Base-by-base conservation (phyloP, 2,888 invertebrate species). In the Hirtodrosophila duncani region DNA sequence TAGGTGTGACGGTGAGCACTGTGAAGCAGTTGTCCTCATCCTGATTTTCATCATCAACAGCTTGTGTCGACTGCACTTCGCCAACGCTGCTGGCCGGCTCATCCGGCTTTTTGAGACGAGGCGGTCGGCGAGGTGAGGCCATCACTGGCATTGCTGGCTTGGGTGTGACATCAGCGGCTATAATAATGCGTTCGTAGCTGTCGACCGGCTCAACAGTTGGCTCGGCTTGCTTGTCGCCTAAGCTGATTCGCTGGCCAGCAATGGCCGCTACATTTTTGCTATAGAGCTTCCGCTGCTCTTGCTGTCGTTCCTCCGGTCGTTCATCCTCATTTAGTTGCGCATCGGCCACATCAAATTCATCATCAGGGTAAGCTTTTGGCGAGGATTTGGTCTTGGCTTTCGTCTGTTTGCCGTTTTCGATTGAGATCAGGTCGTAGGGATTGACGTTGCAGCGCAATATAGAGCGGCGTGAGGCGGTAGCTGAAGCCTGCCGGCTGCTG, bases 361-460 rank as follows among this genome's bases (percentile, higher is more conserved):
- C 89, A 66, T 89, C 68, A 89, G 88, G 26, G 44, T 29, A 17
- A 20, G 52, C 23, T 16, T 29, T 27, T 18, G 50, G 50, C 43
- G 46, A 50, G 42, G 42, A 20, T 23, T 66, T 65, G 11, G 62
- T 27, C 39, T 57, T 43, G 13, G 39, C 51, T 37, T 42, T 36
- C 33, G 31, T 53, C 33, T 48, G 55, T 45, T 59, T 57, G 33
- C 56, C 63, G 44, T 52, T 61, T 61, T 83, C 88, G 59, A 88
- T 88, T 84, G 93, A 91, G 71, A 94, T 91, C 81, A 95, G 88
- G 64, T 94, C 93, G 83, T 95, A 95, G 2, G 95, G 94, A 86
- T 94, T 95, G 26, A 95, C 93, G 84, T 93, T 91, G 87, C 94
- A 95, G 71, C 94, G 92, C 27, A 95, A 87, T 63, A 95, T 95